Evolutionary conservation across 2,888 invertebrate species (phyloP).

Genomic region (Dryocosmus kuriphilus): DNA sequence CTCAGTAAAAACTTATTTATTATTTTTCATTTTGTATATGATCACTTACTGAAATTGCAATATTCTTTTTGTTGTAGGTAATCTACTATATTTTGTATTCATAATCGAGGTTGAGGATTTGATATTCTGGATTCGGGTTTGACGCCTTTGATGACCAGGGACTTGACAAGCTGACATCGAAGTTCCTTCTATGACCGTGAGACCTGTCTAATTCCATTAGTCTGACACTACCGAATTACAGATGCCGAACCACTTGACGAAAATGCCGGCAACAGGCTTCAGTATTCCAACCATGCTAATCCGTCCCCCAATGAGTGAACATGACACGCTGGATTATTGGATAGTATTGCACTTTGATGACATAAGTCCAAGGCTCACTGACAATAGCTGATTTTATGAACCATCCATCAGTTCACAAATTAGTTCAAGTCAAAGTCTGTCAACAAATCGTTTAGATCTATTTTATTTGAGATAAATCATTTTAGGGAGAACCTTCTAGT

Average conservation of each 20-base stretch:
- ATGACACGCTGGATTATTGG: constrained; percentile 39
- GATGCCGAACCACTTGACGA: constrained; percentile 8
- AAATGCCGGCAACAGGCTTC: constrained; percentile 24
- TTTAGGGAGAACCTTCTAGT: neutral
- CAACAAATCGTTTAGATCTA: neutral
- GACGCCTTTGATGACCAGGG: neutral
- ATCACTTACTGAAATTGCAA: neutral
- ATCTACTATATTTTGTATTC: neutral
- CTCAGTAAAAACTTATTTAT: too few species aligned
- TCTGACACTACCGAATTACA: neutral
- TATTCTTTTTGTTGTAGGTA: constrained; percentile 1
- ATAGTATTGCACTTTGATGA: constrained; percentile 25
- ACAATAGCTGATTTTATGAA: constrained; percentile 16
- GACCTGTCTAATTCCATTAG: constrained; percentile 9
- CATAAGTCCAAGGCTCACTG: neutral
- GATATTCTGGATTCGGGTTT: neutral
- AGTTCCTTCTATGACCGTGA: neutral
- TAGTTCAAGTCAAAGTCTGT: neutral
- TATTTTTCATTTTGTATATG: too few species aligned
- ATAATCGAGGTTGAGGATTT: neutral
- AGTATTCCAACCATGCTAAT: constrained; percentile 33
- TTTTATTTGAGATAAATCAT: neutral
- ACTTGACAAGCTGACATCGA: neutral
- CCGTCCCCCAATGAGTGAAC: constrained; percentile 22
- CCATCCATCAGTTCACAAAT: constrained; percentile 14